Base-by-base conservation (phyloP, 2,113 vertebrate species). In the Sakesphorus luctuosus region DNA sequence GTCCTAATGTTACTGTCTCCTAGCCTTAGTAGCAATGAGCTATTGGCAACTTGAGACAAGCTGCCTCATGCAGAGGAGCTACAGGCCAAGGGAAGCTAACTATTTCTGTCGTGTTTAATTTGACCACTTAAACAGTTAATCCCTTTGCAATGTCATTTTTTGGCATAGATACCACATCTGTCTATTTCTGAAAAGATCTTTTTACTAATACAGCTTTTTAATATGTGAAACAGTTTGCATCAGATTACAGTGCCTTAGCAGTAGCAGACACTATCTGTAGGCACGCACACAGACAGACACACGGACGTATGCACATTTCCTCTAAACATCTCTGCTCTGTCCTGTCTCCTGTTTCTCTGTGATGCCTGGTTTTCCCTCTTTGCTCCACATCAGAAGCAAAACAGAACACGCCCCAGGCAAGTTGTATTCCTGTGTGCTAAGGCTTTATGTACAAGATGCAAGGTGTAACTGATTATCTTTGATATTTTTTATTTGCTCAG, bases 41-140 rank as follows among this genome's bases (percentile, higher is more conserved):
- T 87, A 95, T 92, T 94, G 95, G 94, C 95, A 96, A 67, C 88
- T 84, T 69, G 66, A 94, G 92, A 94, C 92, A 96, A 67, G 80
- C 86, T 90, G 88, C 90, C 92, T 95, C 77, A 78, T 78, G 90
- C 86, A 90, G 76, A 84, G 90, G 49, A 96, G 92, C 80, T 87
- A 56, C 83, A 84, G 90, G 94, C 94, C 94, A 93, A 90, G 84
- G 90, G 92, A 96, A 96, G 88, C 90, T 95, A 87, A 96, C 93
- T 93, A 90, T 93, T 95, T 81, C 85, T 94, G 92, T 96, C 93
- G 68, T 84, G 49, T 96, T 96, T 95, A 95, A 96, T 96, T 95
- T 94, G 86, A 95, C 84, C 94, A 84, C 74, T 96, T 86, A 92
- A 97, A 95, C 73, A 89, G 90, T 94, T 97, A 96, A 95, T 96